Evolutionary conservation across 2,888 invertebrate genomes (phyloP), one percentile per base, ranked within the genome.

Genomic region (Apamea monoglypha): DNA sequence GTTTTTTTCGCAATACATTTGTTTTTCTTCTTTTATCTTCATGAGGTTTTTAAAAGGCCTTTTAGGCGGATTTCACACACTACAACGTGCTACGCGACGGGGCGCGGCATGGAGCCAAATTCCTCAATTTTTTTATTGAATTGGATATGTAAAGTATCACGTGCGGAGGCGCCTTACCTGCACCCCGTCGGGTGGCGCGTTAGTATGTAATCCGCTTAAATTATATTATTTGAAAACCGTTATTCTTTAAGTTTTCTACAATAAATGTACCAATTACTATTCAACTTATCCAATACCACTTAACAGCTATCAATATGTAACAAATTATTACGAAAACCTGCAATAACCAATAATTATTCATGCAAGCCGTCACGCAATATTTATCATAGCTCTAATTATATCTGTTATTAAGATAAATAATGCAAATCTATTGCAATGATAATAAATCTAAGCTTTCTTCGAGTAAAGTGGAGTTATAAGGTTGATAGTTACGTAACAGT

Each of bases 381-480:
- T 78, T 72, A 82, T 78, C 83, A 75, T 72, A 78, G 32, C 50
- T 80, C 75, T 84, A 89, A 85, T 85, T 84, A 88, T 75, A 71
- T 63, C 78, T 69, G 78, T 72, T 73, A 86, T 81, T 76, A 81
- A 82, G 76, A 84, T 84, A 88, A 88, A 86, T 85, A 85, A 90
- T 87, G 84, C 85, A 88, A 89, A 88, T 80, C 74, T 86, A 80
- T 80, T 76, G 82, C 87, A 90, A 87, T 84, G 75, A 73, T 83
- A 80, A 87, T 91, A 89, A 92, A 91, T 92, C 89, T 88, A 79
- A 83, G 83, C 87, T 87, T 89, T 89, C 89, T 89, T 90, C 82
- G 80, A 76, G 79, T 81, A 78, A 80, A 88, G 83, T 85, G 81
- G 87, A 83, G 85, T 74, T 85, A 80, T 84, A 87, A 86, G 78